phyloP scores from a whole-genome alignment of 1,140 invertebrate genomes.

The Meloidogyne hapla region DNA sequence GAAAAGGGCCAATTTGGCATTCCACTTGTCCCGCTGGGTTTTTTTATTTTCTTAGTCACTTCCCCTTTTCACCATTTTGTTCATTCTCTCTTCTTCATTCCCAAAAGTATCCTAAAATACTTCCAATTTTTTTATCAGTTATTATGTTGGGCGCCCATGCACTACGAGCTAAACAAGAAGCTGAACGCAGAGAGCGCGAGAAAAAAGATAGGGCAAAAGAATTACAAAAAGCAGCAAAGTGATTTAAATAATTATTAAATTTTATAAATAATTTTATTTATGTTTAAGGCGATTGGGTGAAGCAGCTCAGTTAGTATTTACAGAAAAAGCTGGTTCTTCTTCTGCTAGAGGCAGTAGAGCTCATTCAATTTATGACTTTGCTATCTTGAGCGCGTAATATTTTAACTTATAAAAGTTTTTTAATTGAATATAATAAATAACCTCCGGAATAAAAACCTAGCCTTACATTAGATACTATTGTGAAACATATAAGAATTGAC shows the following conservation, averaged over 20 bases:
- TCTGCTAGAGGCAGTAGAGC: neutral
- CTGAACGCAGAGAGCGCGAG: neutral
- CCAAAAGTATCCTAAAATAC: neutral
- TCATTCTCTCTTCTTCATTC: neutral
- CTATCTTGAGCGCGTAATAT: neutral
- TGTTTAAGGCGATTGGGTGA: neutral
- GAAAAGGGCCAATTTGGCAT: slow-evolving; percentile 2
- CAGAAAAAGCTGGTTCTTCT: neutral
- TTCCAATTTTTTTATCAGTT: neutral
- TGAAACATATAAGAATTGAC: too few species aligned
- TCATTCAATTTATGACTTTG: neutral
- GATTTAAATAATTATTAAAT: neutral
- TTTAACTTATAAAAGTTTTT: neutral
- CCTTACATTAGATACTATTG: too few species aligned
- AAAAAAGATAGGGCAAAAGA: neutral
- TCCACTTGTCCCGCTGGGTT: neutral
- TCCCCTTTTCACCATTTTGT: slow-evolving; percentile 1
- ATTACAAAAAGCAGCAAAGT: slow-evolving; percentile 5
- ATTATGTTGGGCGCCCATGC: neutral
- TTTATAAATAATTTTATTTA: neutral
- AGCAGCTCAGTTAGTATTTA: neutral
- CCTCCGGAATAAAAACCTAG: too few species aligned
- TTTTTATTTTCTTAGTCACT: neutral
- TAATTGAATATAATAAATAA: too few species aligned
- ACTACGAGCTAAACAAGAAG: neutral